Evolutionary conservation across 2,113 vertebrate genomes (phyloP).

Genomic region (Gambusia holbrooki): DNA sequence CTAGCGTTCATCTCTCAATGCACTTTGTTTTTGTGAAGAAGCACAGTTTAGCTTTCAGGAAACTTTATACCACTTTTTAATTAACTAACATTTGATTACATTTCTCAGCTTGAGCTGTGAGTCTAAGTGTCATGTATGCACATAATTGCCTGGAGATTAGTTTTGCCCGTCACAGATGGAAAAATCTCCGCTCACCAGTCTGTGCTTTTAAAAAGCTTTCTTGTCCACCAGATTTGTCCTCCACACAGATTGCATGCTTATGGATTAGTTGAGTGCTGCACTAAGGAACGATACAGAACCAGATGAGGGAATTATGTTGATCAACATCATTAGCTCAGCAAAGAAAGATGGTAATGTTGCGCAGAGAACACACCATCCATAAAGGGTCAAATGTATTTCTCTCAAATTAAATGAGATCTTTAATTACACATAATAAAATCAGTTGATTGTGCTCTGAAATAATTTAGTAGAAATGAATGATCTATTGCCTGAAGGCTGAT

Average conservation of each 20-base stretch:
- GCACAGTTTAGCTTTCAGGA: conserved; percentile 22
- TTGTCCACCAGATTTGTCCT: conserved; percentile 50
- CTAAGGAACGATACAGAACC: background rate
- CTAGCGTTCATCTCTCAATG: conserved; percentile 30
- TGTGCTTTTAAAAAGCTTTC: conserved; percentile 14
- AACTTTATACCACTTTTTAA: conserved; percentile 38
- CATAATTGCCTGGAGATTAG: conserved; percentile 66
- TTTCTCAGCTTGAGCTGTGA: conserved; percentile 39
- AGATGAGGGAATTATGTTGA: conserved; percentile 11
- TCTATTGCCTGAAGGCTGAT: conserved; percentile 15
- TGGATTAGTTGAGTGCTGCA: conserved; percentile 17
- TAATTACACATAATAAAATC: conserved; percentile 30
- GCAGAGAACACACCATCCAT: conserved; percentile 17
- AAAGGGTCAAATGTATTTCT: conserved; percentile 56
- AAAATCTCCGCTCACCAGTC: conserved; percentile 27
- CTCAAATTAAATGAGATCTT: conserved; percentile 38
- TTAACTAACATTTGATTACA: conserved; percentile 41
- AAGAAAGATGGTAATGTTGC: background rate
- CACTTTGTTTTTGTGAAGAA: conserved; percentile 22
- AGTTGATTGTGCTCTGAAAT: conserved; percentile 53
- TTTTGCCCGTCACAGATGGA: conserved; percentile 61
- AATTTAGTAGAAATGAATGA: conserved; percentile 48
- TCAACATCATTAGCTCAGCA: no score
- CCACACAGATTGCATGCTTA: conserved; percentile 16
- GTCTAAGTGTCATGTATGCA: conserved; percentile 45